phyloP scores from a whole-genome alignment of 2,113 vertebrate species.

The Antigone vipio region DNA sequence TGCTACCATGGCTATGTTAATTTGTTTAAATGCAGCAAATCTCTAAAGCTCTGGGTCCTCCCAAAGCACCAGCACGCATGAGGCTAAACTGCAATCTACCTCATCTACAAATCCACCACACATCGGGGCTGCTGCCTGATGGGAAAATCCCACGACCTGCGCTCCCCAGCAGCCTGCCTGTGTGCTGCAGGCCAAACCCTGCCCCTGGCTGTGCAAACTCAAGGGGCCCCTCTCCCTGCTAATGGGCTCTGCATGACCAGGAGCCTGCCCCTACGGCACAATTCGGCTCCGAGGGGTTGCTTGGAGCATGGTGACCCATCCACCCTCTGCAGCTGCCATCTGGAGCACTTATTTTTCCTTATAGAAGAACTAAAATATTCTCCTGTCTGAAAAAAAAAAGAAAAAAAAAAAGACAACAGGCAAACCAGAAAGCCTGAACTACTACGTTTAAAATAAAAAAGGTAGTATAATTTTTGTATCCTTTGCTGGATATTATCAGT shows the following conservation, averaged over 20 bases:
- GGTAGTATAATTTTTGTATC: neutral
- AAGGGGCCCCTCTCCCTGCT: neutral
- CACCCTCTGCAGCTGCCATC: neutral
- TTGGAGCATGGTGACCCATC: neutral
- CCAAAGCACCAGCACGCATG: neutral
- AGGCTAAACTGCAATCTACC: neutral
- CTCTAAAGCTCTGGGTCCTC: neutral
- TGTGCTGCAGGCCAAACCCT: neutral
- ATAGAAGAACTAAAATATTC: neutral
- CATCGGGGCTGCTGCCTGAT: neutral
- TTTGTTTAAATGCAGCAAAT: neutral
- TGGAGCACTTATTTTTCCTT: neutral
- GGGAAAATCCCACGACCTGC: neutral
- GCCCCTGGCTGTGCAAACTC: neutral
- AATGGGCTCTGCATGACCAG: neutral
- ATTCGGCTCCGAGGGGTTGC: neutral
- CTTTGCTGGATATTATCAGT: neutral
- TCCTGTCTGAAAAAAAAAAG: neutral
- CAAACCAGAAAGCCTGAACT: neutral
- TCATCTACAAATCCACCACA: neutral
- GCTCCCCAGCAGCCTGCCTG: neutral
- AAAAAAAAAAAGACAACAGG: neutral
- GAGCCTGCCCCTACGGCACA: neutral
- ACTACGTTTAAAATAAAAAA: neutral
- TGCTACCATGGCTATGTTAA: constrained; percentile 7